A percentile compares a stretch with the other conserved stretches of the same genome.
phyloP scores from a whole-genome alignment of 2,888 invertebrate genomes.

The Agrotis clavis region DNA sequence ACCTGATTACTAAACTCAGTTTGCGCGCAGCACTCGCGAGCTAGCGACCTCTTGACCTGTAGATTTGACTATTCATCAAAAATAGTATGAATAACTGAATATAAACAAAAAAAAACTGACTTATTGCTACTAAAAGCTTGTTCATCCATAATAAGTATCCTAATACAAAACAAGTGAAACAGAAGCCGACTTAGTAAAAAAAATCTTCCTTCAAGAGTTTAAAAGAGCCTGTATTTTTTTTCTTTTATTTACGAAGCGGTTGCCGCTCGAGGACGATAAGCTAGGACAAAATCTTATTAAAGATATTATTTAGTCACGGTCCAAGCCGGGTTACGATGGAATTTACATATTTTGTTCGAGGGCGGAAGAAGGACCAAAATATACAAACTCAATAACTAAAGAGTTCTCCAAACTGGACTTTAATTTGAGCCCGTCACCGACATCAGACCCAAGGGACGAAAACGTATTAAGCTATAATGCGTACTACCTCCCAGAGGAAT shows the following conservation, averaged over 20 bases:
- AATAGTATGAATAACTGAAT: not conserved
- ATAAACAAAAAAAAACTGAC: not conserved
- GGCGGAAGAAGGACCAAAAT: constrained; percentile 40
- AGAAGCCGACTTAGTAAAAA: constrained; percentile 37
- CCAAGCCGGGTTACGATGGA: constrained; percentile 39
- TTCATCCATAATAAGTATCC: constrained; percentile 25
- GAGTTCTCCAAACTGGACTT: constrained; percentile 47
- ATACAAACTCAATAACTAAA: constrained; percentile 51
- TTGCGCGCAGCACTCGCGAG: not conserved
- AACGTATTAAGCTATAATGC: constrained; percentile 51
- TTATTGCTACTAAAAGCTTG: constrained; percentile 21
- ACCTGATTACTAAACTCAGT: not conserved
- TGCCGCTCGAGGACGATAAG: constrained; percentile 47
- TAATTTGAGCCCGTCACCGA: constrained; percentile 50
- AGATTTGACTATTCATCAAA: not conserved
- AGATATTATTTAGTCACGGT: constrained; percentile 61
- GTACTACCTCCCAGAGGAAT: constrained; percentile 29
- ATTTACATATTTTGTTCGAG: constrained; percentile 64
- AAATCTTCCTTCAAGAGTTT: constrained; percentile 51
- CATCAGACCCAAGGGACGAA: constrained; percentile 36
- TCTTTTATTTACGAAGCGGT: constrained; percentile 58
- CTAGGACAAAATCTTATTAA: constrained; percentile 58
- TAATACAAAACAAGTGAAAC: constrained; percentile 45
- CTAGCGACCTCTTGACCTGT: not conserved
- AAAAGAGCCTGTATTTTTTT: constrained; percentile 53